These are phyloP conservation scores for Aphodius sticticus DNA, from an alignment of 2,888 invertebrate genomes.

Conservation along the genomic window DNA sequence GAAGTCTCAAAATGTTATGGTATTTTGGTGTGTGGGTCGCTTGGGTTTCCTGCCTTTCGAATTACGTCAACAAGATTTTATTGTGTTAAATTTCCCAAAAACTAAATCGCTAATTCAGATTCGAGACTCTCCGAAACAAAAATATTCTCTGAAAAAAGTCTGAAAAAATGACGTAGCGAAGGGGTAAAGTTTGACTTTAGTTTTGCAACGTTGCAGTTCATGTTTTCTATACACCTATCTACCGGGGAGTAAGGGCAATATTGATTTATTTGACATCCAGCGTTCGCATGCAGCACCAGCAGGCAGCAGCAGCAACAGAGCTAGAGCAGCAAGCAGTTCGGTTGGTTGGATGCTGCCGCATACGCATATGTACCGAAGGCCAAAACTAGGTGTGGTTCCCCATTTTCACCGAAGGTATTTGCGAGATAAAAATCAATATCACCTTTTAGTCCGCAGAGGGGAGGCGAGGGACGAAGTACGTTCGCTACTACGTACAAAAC, in stretches of 20 bases:
- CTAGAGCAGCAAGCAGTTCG: neutral
- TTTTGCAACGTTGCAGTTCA: too few relatives aligned
- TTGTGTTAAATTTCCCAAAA: too few relatives aligned
- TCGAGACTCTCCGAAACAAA: too few relatives aligned
- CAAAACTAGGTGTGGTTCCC: constrained; percentile 40
- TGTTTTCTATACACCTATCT: neutral
- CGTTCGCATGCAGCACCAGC: neutral
- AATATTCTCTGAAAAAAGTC: too few relatives aligned
- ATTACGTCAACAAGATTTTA: too few relatives aligned
- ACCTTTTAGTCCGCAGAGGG: constrained; percentile 26
- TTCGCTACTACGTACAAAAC: neutral
- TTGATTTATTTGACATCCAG: neutral
- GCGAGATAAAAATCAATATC: constrained; percentile 25
- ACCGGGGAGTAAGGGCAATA: neutral
- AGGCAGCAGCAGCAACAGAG: neutral
- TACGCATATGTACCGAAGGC: constrained; percentile 33
- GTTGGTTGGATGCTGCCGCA: constrained; percentile 4
- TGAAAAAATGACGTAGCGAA: too few relatives aligned
- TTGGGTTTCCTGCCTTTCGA: too few relatives aligned
- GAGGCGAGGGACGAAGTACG: constrained; percentile 8
- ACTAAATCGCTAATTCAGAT: too few relatives aligned
- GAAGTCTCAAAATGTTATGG: too few relatives aligned
- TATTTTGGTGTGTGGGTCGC: too few relatives aligned
- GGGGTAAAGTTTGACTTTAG: too few relatives aligned
- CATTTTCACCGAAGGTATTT: constrained; percentile 24